phyloP scores from a whole-genome alignment of 2,797 vertebrate genomes.

The Hafferia zeledoni region DNA sequence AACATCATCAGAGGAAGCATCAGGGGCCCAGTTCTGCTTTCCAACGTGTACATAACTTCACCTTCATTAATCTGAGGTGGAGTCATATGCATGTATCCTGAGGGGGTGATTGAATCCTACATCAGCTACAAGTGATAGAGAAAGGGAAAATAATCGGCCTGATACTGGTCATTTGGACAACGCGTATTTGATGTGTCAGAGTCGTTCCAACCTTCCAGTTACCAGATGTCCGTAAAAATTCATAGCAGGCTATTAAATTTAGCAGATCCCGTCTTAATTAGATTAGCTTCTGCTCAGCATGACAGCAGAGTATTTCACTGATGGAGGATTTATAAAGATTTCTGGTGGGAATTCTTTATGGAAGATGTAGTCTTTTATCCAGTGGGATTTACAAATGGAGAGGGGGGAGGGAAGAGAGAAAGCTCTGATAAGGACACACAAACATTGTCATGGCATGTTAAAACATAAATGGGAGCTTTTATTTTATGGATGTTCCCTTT shows the following conservation, averaged over 20 bases:
- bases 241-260: slow-evolving; percentile 83
- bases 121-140: slow-evolving; percentile 38
- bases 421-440: slow-evolving; percentile 61
- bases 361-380: slow-evolving; percentile 75
- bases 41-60: neutral
- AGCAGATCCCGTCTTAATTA: slow-evolving; percentile 83
- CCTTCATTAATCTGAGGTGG: slow-evolving; percentile 8
- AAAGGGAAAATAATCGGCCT: slow-evolving; percentile 48
- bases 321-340: slow-evolving; percentile 78
- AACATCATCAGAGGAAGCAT: neutral
- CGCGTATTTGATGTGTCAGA: slow-evolving; percentile 72
- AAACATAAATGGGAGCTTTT: slow-evolving; percentile 67
- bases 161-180: slow-evolving; percentile 75
- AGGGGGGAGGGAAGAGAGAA: neutral
- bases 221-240: slow-evolving; percentile 82
- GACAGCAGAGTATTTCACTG: slow-evolving; percentile 74
- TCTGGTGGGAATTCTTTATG: slow-evolving; percentile 82
- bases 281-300: slow-evolving; percentile 81
- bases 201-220: slow-evolving; percentile 73
- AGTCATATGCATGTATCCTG: neutral
- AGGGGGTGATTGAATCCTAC: neutral
- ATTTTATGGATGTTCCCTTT: slow-evolving; percentile 68
- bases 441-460: slow-evolving; percentile 64
- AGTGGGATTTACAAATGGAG: slow-evolving; percentile 67
- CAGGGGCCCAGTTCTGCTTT: neutral